These are phyloP conservation scores for Xiphorhynchus erythropygius DNA, from an alignment of 2,797 vertebrate genomes.

Conservation along the genomic window DNA sequence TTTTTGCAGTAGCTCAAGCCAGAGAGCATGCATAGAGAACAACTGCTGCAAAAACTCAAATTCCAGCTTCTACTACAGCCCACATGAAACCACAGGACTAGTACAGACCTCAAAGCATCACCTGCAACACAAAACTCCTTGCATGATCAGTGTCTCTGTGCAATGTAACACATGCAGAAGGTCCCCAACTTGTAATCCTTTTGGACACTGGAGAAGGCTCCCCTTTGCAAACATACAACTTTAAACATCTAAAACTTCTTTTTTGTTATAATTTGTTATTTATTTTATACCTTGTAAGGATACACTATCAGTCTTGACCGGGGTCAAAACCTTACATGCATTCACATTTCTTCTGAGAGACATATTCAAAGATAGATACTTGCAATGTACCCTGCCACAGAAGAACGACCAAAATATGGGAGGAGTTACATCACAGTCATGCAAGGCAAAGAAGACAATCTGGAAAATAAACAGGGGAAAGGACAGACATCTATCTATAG, in stretches of 20 bases:
- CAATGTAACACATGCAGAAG: not conserved
- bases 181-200: not conserved
- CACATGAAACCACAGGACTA: not conserved
- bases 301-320: not conserved
- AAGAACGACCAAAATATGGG: not conserved
- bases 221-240: not conserved
- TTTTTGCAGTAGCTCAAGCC: not conserved
- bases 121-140: not conserved
- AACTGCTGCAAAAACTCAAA: not conserved
- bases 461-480: not conserved
- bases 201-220: not conserved
- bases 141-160: not conserved
- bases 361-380: not conserved
- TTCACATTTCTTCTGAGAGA: not conserved
- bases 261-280: not conserved
- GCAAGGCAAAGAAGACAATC: not conserved
- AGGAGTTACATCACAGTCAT: not conserved
- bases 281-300: not conserved
- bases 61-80: not conserved
- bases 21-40: not conserved
- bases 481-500: not conserved
- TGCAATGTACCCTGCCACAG: fast-evolving
- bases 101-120: not conserved
- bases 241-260: not conserved
- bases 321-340: not conserved